Evolutionary conservation across 2,113 vertebrate species (phyloP).

Genomic region (Halcyon senegalensis): DNA sequence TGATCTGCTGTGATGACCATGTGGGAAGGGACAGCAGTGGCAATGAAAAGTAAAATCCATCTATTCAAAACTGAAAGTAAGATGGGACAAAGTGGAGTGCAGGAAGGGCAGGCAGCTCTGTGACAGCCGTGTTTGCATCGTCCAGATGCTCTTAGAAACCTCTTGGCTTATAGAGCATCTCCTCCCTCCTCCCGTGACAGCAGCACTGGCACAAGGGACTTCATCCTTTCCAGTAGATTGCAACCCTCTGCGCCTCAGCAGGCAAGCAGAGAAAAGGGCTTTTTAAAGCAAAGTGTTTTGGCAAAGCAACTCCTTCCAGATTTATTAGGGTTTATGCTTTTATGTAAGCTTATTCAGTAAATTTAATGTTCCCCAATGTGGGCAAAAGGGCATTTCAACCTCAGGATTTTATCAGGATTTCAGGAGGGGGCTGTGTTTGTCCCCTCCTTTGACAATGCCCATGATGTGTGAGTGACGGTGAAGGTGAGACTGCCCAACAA

Average conservation of each 20-base stretch:
- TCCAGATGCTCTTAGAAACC: not conserved
- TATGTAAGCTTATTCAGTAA: not conserved
- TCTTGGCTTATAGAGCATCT: not conserved
- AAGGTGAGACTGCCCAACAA: not conserved
- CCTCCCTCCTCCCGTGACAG: not conserved
- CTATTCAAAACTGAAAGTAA: not conserved
- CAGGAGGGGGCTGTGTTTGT: not conserved
- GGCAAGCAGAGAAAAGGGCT: not conserved
- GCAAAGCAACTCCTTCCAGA: not conserved
- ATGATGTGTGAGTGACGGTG: fast-evolving
- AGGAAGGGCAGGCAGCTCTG: not conserved
- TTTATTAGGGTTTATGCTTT: not conserved
- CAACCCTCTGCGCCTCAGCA: not conserved
- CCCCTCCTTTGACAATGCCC: not conserved
- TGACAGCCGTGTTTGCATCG: fast-evolving
- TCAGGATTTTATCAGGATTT: not conserved
- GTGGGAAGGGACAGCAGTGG: fast-evolving
- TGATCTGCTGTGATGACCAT: fast-evolving
- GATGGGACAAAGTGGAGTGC: not conserved
- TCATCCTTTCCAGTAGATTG: not conserved
- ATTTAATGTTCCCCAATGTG: not conserved
- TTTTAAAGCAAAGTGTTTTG: not conserved
- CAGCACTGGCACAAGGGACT: not conserved
- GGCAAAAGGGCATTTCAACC: not conserved
- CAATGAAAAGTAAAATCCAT: not conserved